Evolutionary conservation across 30 jellyfish, hydroid and myxozoan species (phyloP).

Genomic region (Turritopsis dohrnii): DNA sequence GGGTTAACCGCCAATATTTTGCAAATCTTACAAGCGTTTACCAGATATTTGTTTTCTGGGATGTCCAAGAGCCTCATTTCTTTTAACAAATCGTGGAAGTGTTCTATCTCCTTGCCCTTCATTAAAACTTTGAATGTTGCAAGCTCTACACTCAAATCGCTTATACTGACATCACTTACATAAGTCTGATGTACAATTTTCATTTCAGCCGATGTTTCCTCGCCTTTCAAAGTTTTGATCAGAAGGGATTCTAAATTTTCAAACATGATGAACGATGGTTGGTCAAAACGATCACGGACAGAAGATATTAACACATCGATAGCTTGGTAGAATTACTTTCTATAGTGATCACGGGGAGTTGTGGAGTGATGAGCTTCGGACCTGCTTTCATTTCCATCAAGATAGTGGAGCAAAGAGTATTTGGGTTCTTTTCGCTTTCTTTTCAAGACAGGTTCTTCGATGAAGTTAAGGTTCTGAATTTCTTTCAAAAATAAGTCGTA

Average conservation of each 20-base stretch:
- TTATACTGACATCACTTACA: slow-evolving; percentile 14
- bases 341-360: slow-evolving; percentile 35
- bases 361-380: slow-evolving; percentile 29
- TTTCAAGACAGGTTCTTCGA: slow-evolving; percentile 26
- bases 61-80: no score
- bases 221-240: slow-evolving; percentile 20
- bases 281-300: slow-evolving; percentile 39
- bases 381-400: slow-evolving; percentile 36
- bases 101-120: no score
- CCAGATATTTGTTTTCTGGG: no score
- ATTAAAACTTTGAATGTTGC: no score
- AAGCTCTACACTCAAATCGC: no score
- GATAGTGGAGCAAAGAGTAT: slow-evolving; percentile 28
- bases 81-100: no score
- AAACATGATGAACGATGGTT: no score
- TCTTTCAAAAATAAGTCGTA: no score
- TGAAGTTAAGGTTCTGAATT: slow-evolving; percentile 5
- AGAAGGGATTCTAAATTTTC: slow-evolving; percentile 36
- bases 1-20: no score
- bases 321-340: slow-evolving; percentile 36
- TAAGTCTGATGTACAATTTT: slow-evolving; percentile 8
- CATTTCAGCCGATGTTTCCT: slow-evolving; percentile 34
- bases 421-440: slow-evolving; percentile 39
- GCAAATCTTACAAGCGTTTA: no score
- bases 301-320: slow-evolving; percentile 34